Evolutionary conservation across 2,113 vertebrate species (phyloP), one percentile per base, ranked within the genome.

Genomic region (Aix galericulata): DNA sequence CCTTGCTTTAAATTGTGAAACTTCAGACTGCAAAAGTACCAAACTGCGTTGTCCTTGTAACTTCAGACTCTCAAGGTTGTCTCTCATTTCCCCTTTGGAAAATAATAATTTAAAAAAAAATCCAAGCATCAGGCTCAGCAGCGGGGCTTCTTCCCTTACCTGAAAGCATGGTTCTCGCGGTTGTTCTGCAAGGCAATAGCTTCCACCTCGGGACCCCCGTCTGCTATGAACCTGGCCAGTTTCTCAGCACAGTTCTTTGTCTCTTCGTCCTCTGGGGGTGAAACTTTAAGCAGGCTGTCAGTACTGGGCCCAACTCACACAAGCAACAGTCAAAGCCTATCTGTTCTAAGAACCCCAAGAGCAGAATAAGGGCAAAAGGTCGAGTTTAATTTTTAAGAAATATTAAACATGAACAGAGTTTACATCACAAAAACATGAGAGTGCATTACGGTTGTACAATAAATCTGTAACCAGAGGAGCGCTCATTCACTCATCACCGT

Each of bases 201-300:
- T 98, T 99, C 99, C 96, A 99, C 98, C 96, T 99, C 99, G 0
- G 99, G 99, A 91, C 99, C 99, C 93, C 99, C 98, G 17, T 99
- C 99, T 2, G 98, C 99, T 97, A 99, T 98, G 96, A 99, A 98
- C 97, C 94, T 98, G 94, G 99, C 99, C 97, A 99, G 98, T 93
- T 98, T 99, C 98, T 99, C 98, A 76, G 98, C 98, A 96, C 99
- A 98, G 93, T 98, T 98, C 98, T 98, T 98, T 93, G 97, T 98
- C 96, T 99, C 99, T 95, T 98, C 97, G 20, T 99, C 99, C 98
- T 99, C 99, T 99, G 99, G 98, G 98, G 99, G 98, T 98, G 98
- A 99, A 98, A 99, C 99, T 99, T 99, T 99, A 99, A 99, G 99
- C 98, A 99, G 98, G 98, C 98, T 99, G 98, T 99, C 98, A 99